Conservation (phyloP, 1,140 invertebrate genomes). For the Brachystomella parvula region DNA sequence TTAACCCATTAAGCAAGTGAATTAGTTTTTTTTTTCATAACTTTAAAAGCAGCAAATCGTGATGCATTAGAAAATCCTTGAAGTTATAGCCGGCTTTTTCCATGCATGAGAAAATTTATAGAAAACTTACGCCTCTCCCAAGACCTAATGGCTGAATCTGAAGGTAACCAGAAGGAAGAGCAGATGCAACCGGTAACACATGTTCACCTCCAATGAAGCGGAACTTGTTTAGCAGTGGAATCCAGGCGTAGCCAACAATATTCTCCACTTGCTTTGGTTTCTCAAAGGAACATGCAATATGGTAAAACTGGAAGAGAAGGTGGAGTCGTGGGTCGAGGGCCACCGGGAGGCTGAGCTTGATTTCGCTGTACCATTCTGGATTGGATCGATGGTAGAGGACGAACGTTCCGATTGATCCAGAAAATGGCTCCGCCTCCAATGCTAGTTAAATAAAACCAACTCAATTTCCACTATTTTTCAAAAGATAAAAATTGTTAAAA, state of each 20-base stretch:
- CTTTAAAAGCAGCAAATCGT: too few relatives aligned
- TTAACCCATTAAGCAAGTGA: too few relatives aligned
- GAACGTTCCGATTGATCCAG: constrained; percentile 31
- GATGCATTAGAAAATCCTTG: too few relatives aligned
- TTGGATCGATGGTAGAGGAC: constrained; percentile 66
- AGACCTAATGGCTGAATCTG: constrained; percentile 78
- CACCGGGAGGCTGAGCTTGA: constrained; percentile 76
- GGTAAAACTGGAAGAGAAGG: constrained; percentile 78
- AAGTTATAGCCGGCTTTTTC: not conserved
- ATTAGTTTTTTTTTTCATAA: too few relatives aligned
- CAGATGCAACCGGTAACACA: constrained; percentile 68
- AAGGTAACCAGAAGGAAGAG: constrained; percentile 77
- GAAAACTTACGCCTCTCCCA: constrained; percentile 69
- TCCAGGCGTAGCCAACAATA: constrained; percentile 76
- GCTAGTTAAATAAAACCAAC: constrained; percentile 23
- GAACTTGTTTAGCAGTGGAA: constrained; percentile 32
- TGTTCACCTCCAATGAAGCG: constrained; percentile 64
- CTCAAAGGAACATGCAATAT: constrained; percentile 61
- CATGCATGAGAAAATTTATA: not conserved
- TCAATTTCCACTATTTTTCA: not conserved
- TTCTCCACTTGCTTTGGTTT: constrained; percentile 77
- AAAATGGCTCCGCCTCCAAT: constrained; percentile 25
- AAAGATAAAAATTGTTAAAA: too few relatives aligned
- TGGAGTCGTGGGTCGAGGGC: constrained; percentile 69
- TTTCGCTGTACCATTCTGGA: constrained; percentile 77